A percentile compares a stretch with the other conserved stretches of the same genome.
Evolutionary conservation across 2,113 vertebrate genomes (phyloP).

Genomic region (Heloderma charlesbogerti): DNA sequence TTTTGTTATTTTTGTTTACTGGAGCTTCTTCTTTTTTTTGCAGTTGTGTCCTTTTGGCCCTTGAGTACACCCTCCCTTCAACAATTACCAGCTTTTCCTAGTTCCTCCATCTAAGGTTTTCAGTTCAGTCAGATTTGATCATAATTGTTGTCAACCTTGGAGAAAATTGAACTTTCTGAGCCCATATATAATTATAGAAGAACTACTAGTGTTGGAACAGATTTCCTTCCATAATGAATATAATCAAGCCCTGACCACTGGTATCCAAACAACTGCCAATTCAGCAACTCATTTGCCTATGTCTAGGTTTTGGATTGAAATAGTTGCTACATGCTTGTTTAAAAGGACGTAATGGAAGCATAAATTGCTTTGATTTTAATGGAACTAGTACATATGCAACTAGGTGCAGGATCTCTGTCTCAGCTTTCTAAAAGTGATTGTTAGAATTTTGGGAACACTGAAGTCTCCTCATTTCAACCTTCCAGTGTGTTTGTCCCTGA

Average conservation of each 20-base stretch:
- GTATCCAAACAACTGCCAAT: not conserved
- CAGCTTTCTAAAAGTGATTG: not conserved
- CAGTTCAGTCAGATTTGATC: constrained; percentile 30
- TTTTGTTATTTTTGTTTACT: not conserved
- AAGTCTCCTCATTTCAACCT: not conserved
- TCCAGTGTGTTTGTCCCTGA: not conserved
- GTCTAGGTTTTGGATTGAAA: not conserved
- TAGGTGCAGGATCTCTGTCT: not conserved
- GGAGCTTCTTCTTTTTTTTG: not conserved
- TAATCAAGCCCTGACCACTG: constrained; percentile 20
- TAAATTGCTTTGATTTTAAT: not conserved
- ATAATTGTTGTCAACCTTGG: constrained; percentile 24
- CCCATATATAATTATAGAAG: constrained; percentile 15
- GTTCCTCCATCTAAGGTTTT: constrained; percentile 4
- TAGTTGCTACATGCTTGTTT: not conserved
- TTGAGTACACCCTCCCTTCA: constrained; percentile 3
- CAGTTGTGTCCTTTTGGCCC: constrained; percentile 4
- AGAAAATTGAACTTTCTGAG: constrained; percentile 28
- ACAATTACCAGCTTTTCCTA: constrained; percentile 17
- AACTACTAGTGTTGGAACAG: constrained; percentile 14
- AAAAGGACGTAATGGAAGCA: not conserved
- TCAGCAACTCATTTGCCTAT: not conserved
- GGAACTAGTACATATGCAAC: not conserved
- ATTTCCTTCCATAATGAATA: constrained; percentile 11
- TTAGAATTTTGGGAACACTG: not conserved